Percentiles rank a stretch among this genome's conserved stretches.
Conservation (phyloP, 2,113 vertebrate species). For the Hippopotamus amphibius region DNA sequence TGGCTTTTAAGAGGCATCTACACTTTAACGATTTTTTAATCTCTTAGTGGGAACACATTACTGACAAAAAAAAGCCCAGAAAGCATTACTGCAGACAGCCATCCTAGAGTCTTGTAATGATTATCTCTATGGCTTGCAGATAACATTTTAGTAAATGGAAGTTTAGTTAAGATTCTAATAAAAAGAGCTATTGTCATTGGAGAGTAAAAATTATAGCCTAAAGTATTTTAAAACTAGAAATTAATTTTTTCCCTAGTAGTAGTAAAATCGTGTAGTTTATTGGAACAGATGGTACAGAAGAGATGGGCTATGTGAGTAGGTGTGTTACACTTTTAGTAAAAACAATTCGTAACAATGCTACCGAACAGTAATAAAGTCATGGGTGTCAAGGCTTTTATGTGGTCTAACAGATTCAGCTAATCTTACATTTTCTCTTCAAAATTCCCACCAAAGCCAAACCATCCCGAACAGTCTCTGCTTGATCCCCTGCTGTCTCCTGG, state of each 20-base stretch:
- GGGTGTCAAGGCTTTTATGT: not conserved
- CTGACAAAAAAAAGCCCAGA: not conserved
- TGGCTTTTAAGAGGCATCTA: not conserved
- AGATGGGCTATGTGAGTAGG: not conserved
- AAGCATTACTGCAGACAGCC: not conserved
- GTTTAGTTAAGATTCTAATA: not conserved
- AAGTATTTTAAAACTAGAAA: not conserved
- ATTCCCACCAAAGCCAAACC: not conserved
- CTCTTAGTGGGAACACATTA: not conserved
- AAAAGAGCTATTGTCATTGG: not conserved
- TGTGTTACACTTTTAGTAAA: not conserved
- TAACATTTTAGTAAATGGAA: not conserved
- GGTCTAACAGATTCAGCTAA: not conserved
- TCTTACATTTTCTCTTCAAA: not conserved
- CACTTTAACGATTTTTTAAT: not conserved
- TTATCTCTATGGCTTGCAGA: not conserved
- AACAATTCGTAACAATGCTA: not conserved
- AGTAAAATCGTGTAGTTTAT: not conserved
- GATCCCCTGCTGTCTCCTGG: not conserved
- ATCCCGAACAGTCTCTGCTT: not conserved
- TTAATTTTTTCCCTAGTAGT: not conserved
- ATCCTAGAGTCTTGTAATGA: not conserved
- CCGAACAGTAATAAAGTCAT: not conserved
- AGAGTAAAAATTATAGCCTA: not conserved
- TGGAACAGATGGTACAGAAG: not conserved